Conservation (phyloP, 2,113 vertebrate species). For the Oriolus oriolus region DNA sequence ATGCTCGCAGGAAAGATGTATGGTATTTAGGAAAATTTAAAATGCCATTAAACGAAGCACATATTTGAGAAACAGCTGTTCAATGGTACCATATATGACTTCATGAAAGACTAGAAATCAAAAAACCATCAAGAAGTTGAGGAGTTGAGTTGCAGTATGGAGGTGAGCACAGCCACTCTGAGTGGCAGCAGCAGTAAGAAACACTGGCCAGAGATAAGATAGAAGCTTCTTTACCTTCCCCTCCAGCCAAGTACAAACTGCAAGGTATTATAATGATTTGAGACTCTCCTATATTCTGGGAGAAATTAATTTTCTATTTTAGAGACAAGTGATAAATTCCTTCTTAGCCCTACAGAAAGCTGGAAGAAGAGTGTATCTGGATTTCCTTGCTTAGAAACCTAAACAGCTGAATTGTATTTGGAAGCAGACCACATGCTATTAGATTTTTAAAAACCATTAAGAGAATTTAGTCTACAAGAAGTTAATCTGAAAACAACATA, state of each 20-base stretch:
- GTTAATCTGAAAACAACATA: background rate
- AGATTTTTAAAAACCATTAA: background rate
- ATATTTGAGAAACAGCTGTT: background rate
- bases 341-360: background rate
- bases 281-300: background rate
- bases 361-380: background rate
- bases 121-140: background rate
- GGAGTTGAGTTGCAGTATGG: background rate
- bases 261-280: background rate
- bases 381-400: background rate
- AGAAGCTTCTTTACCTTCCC: background rate
- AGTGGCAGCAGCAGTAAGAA: background rate
- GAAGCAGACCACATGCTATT: background rate
- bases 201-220: background rate
- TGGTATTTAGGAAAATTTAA: conserved; percentile 67
- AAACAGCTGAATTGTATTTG: background rate
- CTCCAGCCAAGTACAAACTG: background rate
- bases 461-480: background rate
- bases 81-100: background rate
- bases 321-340: background rate
- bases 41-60: background rate
- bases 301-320: background rate
- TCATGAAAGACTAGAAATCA: background rate
- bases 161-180: fast-evolving
- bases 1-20: conserved; percentile 90